Evolutionary conservation across 2,113 vertebrate species (phyloP).

Genomic region (Lampris incognitus): DNA sequence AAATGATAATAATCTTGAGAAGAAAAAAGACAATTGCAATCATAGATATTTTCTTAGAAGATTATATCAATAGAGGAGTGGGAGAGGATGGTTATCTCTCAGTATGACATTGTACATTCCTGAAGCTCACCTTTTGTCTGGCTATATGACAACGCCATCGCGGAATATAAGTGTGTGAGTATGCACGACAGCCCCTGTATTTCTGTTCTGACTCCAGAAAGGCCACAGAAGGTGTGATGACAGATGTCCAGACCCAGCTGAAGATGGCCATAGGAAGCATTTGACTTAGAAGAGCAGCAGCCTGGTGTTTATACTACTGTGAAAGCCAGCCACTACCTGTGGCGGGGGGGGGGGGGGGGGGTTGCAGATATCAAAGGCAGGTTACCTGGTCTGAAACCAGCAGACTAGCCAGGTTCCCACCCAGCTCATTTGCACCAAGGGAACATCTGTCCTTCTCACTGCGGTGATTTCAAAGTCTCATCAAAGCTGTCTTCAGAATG

Average conservation of each 20-base stretch:
- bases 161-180: constrained; percentile 12
- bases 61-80: constrained; percentile 1
- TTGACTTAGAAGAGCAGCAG: constrained; percentile 1
- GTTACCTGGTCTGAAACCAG: constrained; percentile 53
- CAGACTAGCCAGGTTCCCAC: constrained; percentile 39
- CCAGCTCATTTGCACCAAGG: constrained; percentile 46
- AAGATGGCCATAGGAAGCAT: constrained; percentile 38
- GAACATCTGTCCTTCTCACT: constrained; percentile 67
- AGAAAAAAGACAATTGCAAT: constrained; percentile 37
- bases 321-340: constrained; percentile 50
- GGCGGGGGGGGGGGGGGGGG: constrained; percentile 36
- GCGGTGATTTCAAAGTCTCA: constrained; percentile 63
- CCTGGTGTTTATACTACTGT: constrained; percentile 29
- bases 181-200: background rate
- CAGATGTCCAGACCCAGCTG: constrained; percentile 55
- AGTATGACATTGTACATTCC: constrained; percentile 38
- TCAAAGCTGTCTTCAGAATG: constrained; percentile 37
- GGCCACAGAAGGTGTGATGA: constrained; percentile 47
- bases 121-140: constrained; percentile 45
- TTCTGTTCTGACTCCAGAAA: constrained; percentile 39
- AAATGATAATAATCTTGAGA: background rate
- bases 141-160: constrained; percentile 21
- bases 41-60: constrained; percentile 19
- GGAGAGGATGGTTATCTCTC: constrained; percentile 16
- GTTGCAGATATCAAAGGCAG: constrained; percentile 67